Base-by-base conservation (phyloP, 2,797 vertebrate species). In the Darevskia nairensis region DNA sequence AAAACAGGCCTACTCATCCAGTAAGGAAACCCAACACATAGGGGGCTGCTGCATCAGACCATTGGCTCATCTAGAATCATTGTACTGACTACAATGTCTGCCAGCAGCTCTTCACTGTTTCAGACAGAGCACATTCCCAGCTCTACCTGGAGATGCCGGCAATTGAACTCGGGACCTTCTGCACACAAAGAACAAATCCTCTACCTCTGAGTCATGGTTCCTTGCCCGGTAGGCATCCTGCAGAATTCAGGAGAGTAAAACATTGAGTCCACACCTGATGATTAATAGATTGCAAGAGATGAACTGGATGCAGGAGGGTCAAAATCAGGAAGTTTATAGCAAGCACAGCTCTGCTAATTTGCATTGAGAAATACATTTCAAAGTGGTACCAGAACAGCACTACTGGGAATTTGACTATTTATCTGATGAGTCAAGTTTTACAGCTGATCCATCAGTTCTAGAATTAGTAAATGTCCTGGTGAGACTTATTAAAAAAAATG, bases 321-420 rank as follows among this genome's bases (percentile, higher is more conserved):
- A 76, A 76, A 76, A 41, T 41, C 21, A 76, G 35, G 23, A 76
- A 9, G 39, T 76, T 13, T 25, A 39, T 25, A 25, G 74, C n/a
- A 71, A n/a, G 69, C 69, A 75, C 79, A 64, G 29, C 46, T 0
- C 0, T 59, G 86, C 88, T 92, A 75, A 76, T 23, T 76, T 76
- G 39, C 27, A n/a, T 86, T 91, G 84, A 91, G 41, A 10, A 75
- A 69, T 61, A 44, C n/a, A 27, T n/a, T 39, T 64, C 64, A 69
- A 72, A 88, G 32, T 35, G 35, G 35, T 25, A 39, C 66, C 89
- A 74, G 78, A 82, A 85, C 78, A 90, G 41, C 71, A 91, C 81
- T 90, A 92, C 89, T 87, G 90, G 87, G 81, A 90, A 81, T 59
- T 81, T 91, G 61, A 23, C 21, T 61, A 21, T 88, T 72, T 68